Evolutionary conservation across 2,797 vertebrate genomes (phyloP), one percentile per base, ranked within the genome.

Genomic region (Lithobates sylvaticus): DNA sequence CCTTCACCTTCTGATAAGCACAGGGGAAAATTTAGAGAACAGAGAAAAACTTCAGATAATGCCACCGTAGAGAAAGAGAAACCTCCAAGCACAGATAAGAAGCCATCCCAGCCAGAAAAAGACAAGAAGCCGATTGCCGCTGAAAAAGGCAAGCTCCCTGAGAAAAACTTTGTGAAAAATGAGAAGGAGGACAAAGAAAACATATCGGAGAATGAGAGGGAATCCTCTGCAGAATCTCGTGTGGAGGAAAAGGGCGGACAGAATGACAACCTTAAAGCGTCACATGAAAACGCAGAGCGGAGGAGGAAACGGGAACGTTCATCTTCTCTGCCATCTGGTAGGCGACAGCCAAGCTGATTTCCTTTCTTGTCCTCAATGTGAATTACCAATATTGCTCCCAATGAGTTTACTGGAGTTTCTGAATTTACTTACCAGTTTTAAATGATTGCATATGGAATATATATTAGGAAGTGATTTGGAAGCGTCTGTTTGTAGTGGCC

Each of bases 181-280:
- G 95, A 93, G 85, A 95, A 95, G 89, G 95, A 95, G 91, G 95
- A 95, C 87, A 95, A 95, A 80, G 95, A 95, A 89, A 95, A 95
- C 89, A 95, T 95, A 91, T 95, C 95, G 86, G 94, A 95, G 90
- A 95, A 95, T 90, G 95, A 95, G 89, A 94, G 94, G 89, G 94
- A 95, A 89, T 94, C 93, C 88, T 92, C 94, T 92, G 90, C 92
- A 91, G 95, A 95, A 86, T 88, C 84, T 74, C 92, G 93, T 86
- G 85, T 91, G 89, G 94, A 94, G 76, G 94, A 95, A 89, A 95
- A 94, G 29, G 44, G 29, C 9, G 88, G 93, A 0, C 94, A 94
- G 89, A 94, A 94, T 89, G 94, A 95, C 88, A 93, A 88, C 67
- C 90, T 93, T 47, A 95, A 92, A 90, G 93, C 80, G 89, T 88